Conservation (phyloP, 2,888 invertebrate genomes). For the Blastobasis adustella region DNA sequence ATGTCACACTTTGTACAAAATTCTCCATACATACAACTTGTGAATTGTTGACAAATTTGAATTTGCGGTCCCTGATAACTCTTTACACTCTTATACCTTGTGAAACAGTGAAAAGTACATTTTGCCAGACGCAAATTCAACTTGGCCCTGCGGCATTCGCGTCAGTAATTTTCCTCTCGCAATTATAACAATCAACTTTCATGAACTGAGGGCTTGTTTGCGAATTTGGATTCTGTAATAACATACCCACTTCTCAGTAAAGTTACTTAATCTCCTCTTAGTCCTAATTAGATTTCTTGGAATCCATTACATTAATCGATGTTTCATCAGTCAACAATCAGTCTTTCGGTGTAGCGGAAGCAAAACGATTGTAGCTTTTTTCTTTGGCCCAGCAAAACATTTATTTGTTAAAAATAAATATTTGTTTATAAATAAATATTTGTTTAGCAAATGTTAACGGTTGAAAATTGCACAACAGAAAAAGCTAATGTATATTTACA, state of each 20-base stretch:
- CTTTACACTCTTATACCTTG: neutral
- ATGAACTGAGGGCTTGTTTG: constrained; percentile 35
- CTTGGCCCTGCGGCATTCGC: constrained; percentile 1
- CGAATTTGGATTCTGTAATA: neutral
- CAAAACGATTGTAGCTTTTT: too few relatives aligned
- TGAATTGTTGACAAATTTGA: constrained; percentile 16
- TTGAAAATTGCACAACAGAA: too few relatives aligned
- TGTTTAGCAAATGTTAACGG: too few relatives aligned
- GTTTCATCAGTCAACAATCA: too few relatives aligned
- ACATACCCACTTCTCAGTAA: neutral
- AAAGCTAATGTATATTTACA: too few relatives aligned
- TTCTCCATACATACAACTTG: constrained; percentile 24
- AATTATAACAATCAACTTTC: constrained; percentile 40
- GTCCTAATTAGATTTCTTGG: too few relatives aligned
- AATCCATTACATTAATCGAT: too few relatives aligned
- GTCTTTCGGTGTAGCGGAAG: too few relatives aligned
- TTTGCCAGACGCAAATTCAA: constrained; percentile 2
- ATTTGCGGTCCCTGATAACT: constrained; percentile 7
- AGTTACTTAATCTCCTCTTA: too few relatives aligned
- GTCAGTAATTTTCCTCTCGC: constrained; percentile 30
- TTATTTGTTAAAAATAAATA: too few relatives aligned
- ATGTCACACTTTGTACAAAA: constrained; percentile 25
- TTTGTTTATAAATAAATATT: too few relatives aligned
- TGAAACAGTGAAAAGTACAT: neutral
- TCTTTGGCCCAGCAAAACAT: too few relatives aligned